Percentiles rank a stretch among this genome's conserved stretches.
Conservation (phyloP, 2,797 vertebrate species). For the Sebastes oblongus region DNA sequence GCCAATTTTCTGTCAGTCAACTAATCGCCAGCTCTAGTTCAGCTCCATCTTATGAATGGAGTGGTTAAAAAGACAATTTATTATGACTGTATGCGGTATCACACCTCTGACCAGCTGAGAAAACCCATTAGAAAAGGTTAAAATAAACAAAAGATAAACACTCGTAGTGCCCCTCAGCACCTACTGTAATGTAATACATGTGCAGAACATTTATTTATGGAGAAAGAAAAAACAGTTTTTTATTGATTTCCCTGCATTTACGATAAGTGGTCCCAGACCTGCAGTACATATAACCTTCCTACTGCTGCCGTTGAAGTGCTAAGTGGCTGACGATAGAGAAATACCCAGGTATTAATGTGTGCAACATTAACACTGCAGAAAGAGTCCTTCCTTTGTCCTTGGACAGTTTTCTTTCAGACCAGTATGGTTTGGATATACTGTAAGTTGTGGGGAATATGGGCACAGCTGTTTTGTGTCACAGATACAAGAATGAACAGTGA, state of each 20-base stretch:
- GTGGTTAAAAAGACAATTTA: background rate
- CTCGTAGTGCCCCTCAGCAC: background rate
- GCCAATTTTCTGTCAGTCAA: background rate
- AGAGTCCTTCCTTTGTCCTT: conserved; percentile 2
- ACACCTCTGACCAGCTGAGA: background rate
- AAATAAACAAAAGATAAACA: background rate
- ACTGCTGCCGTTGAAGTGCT: background rate
- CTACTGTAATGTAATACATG: background rate
- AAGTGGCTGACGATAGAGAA: background rate
- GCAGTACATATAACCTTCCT: background rate
- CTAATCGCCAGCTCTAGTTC: background rate
- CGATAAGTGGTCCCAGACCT: background rate
- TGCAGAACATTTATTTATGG: background rate
- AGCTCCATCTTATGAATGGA: background rate
- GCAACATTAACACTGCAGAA: background rate
- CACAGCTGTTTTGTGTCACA: background rate
- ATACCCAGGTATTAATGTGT: background rate
- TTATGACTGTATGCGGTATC: background rate
- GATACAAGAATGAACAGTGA: background rate
- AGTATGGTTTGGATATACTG: background rate
- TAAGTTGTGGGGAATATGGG: background rate
- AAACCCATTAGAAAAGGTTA: background rate
- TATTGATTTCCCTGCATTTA: conserved; percentile 15
- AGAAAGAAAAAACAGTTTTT: background rate
- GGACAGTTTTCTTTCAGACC: background rate